A percentile compares a stretch with the other conserved stretches of the same genome.
Conservation (phyloP, 1,140 invertebrate genomes). For the Diabrotica virgifera region DNA sequence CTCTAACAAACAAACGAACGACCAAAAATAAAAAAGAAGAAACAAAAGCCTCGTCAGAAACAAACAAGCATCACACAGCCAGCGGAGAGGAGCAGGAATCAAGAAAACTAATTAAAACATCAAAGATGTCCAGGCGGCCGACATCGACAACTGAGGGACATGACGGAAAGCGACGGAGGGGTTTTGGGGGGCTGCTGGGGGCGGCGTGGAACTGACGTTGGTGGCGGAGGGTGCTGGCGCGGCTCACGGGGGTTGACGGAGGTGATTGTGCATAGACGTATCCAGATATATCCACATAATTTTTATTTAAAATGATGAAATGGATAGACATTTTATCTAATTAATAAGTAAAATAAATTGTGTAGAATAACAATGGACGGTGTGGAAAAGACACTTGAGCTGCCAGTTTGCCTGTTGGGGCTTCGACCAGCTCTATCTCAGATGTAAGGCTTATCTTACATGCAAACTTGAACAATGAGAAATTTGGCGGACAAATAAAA, state of each 20-base stretch:
- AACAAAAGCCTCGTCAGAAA: constrained; percentile 18
- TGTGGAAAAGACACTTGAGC: too few species aligned
- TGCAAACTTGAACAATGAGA: too few species aligned
- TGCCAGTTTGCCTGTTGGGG: too few species aligned
- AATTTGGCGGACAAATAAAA: too few species aligned
- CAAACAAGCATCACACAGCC: constrained; percentile 6
- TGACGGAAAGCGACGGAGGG: not conserved
- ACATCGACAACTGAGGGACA: constrained; percentile 18
- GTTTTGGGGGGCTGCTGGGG: not conserved
- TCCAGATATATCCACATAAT: too few species aligned
- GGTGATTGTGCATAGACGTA: too few species aligned
- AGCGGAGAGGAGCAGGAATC: constrained; percentile 22
- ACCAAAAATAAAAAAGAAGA: constrained; percentile 12
- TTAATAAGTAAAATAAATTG: too few species aligned
- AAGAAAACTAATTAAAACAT: constrained; percentile 48
- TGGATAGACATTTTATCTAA: too few species aligned
- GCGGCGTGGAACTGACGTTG: constrained; percentile 14
- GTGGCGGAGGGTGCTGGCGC: constrained; percentile 15
- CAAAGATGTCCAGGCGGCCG: constrained; percentile 37
- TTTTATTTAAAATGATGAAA: too few species aligned
- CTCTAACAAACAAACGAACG: constrained; percentile 1
- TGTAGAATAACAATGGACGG: too few species aligned
- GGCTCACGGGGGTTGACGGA: constrained; percentile 10
- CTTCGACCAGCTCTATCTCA: too few species aligned
- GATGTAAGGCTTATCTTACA: too few species aligned